phyloP scores from a whole-genome alignment of 2,113 vertebrate genomes.

The Holacanthus passer region DNA sequence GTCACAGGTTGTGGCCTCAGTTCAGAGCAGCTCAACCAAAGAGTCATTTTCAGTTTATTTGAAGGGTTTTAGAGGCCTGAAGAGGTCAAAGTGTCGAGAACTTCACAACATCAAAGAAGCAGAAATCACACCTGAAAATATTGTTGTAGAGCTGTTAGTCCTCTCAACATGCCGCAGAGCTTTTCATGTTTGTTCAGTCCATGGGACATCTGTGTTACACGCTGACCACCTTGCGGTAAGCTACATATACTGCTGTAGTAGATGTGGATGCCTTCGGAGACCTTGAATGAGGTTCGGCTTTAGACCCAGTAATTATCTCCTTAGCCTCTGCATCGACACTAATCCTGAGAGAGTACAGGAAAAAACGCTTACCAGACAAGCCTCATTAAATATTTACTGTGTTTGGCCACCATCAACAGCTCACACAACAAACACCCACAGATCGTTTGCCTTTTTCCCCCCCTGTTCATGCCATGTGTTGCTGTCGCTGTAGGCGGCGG shows the following conservation, averaged over 20 bases:
- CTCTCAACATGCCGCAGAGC: background rate
- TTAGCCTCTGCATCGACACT: slow-evolving; percentile 69
- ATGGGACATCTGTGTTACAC: slow-evolving; percentile 24
- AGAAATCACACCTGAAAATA: background rate
- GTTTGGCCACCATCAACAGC: slow-evolving; percentile 77
- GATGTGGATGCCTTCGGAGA: slow-evolving; percentile 56
- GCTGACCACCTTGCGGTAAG: slow-evolving; percentile 37
- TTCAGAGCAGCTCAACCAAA: background rate
- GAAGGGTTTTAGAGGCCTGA: background rate
- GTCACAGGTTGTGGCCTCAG: background rate
- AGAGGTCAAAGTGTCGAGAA: too few species aligned
- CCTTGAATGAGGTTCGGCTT: slow-evolving; percentile 70
- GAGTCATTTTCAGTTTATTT: background rate
- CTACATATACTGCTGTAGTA: slow-evolving; percentile 34
- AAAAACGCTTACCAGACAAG: slow-evolving; percentile 73
- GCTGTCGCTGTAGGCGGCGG: slow-evolving; percentile 10
- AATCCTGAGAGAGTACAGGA: slow-evolving; percentile 65
- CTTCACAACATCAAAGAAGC: too few species aligned
- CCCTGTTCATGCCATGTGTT: slow-evolving; percentile 37
- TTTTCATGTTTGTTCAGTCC: slow-evolving; percentile 15
- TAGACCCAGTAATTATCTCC: slow-evolving; percentile 77
- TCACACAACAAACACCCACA: slow-evolving; percentile 72
- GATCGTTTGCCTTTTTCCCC: slow-evolving; percentile 52
- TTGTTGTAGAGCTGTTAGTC: too few species aligned
- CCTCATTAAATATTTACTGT: slow-evolving; percentile 81